These are phyloP conservation scores for Palaemon carinicauda DNA, from an alignment of 1,140 invertebrate genomes.

Conservation along the genomic window DNA sequence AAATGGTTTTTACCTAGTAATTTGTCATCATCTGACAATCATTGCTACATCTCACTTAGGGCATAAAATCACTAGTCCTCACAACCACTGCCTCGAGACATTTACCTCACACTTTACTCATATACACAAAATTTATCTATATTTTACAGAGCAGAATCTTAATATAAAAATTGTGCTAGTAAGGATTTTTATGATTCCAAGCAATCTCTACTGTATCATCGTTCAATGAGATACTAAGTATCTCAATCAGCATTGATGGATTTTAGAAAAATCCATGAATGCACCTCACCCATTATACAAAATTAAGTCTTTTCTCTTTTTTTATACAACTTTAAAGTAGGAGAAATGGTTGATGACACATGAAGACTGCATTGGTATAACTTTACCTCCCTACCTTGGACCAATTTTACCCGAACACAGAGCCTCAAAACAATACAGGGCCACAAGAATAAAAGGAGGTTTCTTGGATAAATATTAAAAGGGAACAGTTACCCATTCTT, in stretches of 20 bases:
- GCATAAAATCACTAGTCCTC: too few species aligned
- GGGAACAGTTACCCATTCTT: too few species aligned
- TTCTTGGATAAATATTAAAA: neutral
- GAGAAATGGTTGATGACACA: neutral
- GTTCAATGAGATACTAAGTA: neutral
- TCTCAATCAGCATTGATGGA: conserved; percentile 25
- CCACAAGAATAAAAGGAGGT: neutral
- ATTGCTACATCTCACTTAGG: too few species aligned
- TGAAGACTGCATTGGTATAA: neutral
- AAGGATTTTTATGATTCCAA: conserved; percentile 13
- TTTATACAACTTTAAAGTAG: too few species aligned
- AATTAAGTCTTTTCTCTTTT: neutral
- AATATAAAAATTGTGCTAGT: conserved; percentile 40
- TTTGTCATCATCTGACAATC: too few species aligned
- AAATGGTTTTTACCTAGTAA: too few species aligned
- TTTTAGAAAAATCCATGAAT: neutral
- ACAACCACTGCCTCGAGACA: too few species aligned
- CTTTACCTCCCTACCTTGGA: neutral
- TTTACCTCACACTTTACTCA: too few species aligned
- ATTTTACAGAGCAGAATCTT: conserved; percentile 21
- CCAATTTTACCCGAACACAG: too few species aligned
- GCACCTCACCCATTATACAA: neutral
- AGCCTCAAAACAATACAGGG: too few species aligned
- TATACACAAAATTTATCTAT: neutral
- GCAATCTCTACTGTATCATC: neutral